These are phyloP conservation scores for Tretioscincus oriximinensis DNA, from an alignment of 2,113 vertebrate genomes.

Conservation along the genomic window DNA sequence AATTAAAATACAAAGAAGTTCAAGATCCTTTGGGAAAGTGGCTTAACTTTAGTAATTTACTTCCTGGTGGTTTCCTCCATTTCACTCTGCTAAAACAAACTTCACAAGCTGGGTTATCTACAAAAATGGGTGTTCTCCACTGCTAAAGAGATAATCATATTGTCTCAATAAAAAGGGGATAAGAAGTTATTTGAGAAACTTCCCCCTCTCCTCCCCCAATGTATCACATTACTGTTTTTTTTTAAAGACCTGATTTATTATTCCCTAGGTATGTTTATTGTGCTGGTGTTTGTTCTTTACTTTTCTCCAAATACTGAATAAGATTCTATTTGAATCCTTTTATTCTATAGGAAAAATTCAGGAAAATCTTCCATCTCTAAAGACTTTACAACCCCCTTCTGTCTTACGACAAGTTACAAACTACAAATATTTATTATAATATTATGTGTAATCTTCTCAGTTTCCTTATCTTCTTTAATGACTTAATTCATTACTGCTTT, in stretches of 20 bases:
- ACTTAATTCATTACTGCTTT: slow-evolving; percentile 1
- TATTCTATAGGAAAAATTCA: background rate
- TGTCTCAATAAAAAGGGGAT: background rate
- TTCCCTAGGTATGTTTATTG: background rate
- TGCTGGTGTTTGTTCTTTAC: background rate
- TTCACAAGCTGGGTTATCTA: background rate
- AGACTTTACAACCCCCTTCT: background rate
- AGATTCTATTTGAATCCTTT: background rate
- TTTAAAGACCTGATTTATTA: slow-evolving; percentile 1
- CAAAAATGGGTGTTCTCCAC: background rate
- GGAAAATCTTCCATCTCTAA: background rate
- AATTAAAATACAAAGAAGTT: slow-evolving; percentile 42
- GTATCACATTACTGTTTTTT: background rate
- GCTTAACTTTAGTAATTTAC: background rate
- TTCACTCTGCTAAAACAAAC: background rate
- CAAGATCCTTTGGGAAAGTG: background rate
- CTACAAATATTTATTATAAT: background rate
- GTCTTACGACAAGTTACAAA: background rate
- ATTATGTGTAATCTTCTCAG: background rate
- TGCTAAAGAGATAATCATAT: background rate
- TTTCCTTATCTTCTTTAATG: background rate
- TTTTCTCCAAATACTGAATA: background rate
- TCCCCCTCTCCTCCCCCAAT: too few species aligned
- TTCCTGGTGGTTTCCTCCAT: background rate
- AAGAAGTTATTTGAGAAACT: background rate